Percentiles rank a stretch among this genome's conserved stretches.
Evolutionary conservation across 2,888 invertebrate genomes (phyloP).

Genomic region (Pecten maximus): DNA sequence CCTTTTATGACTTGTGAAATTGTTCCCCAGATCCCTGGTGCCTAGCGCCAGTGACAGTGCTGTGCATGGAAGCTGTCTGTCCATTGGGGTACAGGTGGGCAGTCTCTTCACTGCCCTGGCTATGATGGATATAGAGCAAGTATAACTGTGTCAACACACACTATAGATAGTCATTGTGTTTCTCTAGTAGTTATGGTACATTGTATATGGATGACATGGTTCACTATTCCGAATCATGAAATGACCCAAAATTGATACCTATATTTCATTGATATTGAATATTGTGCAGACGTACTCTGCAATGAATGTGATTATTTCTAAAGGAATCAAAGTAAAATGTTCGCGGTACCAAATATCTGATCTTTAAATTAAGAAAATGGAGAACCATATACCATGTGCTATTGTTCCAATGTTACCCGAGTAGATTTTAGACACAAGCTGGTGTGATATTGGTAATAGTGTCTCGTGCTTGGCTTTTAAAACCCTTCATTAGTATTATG

Average conservation of each 20-base stretch:
- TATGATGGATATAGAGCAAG: background rate
- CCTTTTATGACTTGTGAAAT: background rate
- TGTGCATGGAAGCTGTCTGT: background rate
- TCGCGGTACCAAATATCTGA: too few species aligned
- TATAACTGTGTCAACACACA: background rate
- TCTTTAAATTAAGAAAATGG: background rate
- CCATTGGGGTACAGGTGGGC: constrained; percentile 20
- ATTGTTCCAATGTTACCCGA: background rate
- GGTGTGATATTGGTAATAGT: background rate
- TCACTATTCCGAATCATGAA: too few species aligned
- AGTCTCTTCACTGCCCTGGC: background rate
- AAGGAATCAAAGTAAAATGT: too few species aligned
- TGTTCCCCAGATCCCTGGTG: background rate
- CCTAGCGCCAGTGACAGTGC: background rate
- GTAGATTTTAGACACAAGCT: background rate
- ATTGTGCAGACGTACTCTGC: too few species aligned
- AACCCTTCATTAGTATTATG: too few species aligned
- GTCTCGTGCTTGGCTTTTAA: background rate
- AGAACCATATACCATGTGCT: background rate
- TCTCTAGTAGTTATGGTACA: background rate
- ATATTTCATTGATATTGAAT: too few species aligned
- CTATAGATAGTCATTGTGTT: background rate
- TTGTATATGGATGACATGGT: background rate
- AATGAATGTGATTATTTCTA: too few species aligned
- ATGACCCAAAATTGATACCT: too few species aligned